These are phyloP conservation scores for Rhamphomyia laevipes DNA, from an alignment of 2,888 invertebrate species.

Conservation along the genomic window DNA sequence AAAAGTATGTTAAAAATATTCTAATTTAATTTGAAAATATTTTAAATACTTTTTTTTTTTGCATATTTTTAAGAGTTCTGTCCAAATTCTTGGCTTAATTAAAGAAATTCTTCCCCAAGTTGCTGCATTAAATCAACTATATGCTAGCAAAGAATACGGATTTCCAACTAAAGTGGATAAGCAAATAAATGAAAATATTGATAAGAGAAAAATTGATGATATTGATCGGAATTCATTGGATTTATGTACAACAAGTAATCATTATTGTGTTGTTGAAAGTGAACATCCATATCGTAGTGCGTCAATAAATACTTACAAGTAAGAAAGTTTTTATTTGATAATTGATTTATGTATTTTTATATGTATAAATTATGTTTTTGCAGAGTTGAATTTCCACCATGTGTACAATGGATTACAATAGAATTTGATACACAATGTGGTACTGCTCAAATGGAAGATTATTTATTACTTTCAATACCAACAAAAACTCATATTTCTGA, in stretches of 20 bases:
- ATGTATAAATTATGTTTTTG: conserved; percentile 3
- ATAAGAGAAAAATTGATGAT: conserved; percentile 23
- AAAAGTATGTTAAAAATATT: conserved; percentile 43
- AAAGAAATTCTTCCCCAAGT: conserved; percentile 83
- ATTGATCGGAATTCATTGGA: conserved; percentile 23
- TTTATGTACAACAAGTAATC: conserved; percentile 61
- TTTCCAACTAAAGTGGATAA: conserved; percentile 9
- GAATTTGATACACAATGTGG: conserved; percentile 90
- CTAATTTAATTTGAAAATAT: background rate
- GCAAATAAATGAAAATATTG: conserved; percentile 19
- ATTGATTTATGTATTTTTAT: background rate
- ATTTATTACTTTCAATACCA: conserved; percentile 59
- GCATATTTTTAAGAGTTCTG: conserved; percentile 53
- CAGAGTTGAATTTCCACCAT: conserved; percentile 76
- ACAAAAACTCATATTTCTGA: conserved; percentile 26
- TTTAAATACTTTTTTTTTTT: conserved; percentile 1
- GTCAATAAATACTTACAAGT: conserved; percentile 72
- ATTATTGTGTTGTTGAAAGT: conserved; percentile 87
- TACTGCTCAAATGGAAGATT: conserved; percentile 89
- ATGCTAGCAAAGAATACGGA: conserved; percentile 27
- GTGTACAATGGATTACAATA: conserved; percentile 82
- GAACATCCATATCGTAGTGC: conserved; percentile 94
- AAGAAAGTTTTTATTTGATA: conserved; percentile 8
- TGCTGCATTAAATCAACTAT: conserved; percentile 66
- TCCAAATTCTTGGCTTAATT: conserved; percentile 73